Evolutionary conservation across 2,113 vertebrate species (phyloP).

Genomic region (Petaurus breviceps): DNA sequence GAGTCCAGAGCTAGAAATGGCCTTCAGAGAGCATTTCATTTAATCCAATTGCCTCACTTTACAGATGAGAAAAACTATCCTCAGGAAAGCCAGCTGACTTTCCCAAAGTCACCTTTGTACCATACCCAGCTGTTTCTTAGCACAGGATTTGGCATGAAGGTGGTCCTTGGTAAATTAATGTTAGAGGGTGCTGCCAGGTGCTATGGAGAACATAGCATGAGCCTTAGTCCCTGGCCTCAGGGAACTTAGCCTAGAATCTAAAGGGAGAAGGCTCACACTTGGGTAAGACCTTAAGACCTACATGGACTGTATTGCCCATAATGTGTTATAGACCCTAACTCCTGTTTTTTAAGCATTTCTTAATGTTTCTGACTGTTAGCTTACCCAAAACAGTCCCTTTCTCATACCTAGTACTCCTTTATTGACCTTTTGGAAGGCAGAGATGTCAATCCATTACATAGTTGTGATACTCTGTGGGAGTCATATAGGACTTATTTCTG

Average conservation of each 20-base stretch:
- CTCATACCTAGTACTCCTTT: background rate
- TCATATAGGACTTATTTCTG: background rate
- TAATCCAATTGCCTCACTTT: background rate
- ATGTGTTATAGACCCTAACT: background rate
- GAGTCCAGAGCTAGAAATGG: background rate
- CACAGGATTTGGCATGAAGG: background rate
- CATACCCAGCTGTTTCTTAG: background rate
- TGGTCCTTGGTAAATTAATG: background rate
- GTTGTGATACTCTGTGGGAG: background rate
- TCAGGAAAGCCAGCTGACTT: background rate
- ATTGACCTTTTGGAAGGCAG: background rate
- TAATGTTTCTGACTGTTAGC: background rate
- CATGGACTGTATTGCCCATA: background rate
- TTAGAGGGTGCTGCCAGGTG: background rate
- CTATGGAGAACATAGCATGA: background rate
- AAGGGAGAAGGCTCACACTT: background rate
- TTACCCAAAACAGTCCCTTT: background rate
- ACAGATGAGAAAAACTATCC: background rate
- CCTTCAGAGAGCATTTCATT: background rate
- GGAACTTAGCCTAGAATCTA: background rate
- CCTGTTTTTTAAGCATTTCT: background rate
- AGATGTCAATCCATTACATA: too few species aligned
- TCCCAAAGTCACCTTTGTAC: background rate
- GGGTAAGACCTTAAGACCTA: background rate
- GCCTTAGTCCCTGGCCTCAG: background rate